Percentiles rank a stretch among this genome's conserved stretches.
phyloP scores from a whole-genome alignment of 2,888 invertebrate species.

The Dryocosmus kuriphilus region DNA sequence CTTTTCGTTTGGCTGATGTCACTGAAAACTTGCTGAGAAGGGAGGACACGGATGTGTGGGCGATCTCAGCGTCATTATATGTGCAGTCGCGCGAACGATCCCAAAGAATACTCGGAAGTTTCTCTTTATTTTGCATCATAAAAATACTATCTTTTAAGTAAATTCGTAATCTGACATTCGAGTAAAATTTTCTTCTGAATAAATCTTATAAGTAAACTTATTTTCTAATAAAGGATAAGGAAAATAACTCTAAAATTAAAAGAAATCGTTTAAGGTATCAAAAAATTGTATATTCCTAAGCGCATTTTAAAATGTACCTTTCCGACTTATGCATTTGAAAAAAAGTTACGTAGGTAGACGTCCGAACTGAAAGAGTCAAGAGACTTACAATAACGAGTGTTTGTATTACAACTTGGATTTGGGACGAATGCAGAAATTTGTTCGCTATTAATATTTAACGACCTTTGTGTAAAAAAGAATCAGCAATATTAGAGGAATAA shows the following conservation, averaged over 20 bases:
- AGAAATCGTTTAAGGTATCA: slow-evolving; percentile 12
- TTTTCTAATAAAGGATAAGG: not conserved
- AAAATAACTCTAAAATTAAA: not conserved
- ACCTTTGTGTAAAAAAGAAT: slow-evolving; percentile 10
- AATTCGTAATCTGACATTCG: not conserved
- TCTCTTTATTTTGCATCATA: not conserved
- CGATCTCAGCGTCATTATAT: not conserved
- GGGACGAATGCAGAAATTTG: not conserved
- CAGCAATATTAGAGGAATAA: slow-evolving; percentile 20
- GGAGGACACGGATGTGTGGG: slow-evolving; percentile 2
- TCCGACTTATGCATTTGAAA: slow-evolving; percentile 14
- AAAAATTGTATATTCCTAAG: slow-evolving; percentile 31
- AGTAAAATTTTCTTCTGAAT: not conserved
- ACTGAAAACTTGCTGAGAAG: not conserved
- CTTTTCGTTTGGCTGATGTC: not conserved
- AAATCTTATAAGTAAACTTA: not conserved
- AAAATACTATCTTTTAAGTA: not conserved
- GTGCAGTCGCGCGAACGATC: not conserved
- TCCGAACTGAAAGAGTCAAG: not conserved
- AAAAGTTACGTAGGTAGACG: not conserved
- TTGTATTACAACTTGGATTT: slow-evolving; percentile 1
- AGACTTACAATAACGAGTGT: slow-evolving; percentile 8
- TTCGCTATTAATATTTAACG: not conserved
- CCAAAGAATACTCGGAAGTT: not conserved
- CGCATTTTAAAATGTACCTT: slow-evolving; percentile 11